Percentiles rank a stretch among this genome's conserved stretches.
These are phyloP conservation scores for Epistrophe eligans DNA, from an alignment of 2,888 invertebrate species.

Conservation along the genomic window DNA sequence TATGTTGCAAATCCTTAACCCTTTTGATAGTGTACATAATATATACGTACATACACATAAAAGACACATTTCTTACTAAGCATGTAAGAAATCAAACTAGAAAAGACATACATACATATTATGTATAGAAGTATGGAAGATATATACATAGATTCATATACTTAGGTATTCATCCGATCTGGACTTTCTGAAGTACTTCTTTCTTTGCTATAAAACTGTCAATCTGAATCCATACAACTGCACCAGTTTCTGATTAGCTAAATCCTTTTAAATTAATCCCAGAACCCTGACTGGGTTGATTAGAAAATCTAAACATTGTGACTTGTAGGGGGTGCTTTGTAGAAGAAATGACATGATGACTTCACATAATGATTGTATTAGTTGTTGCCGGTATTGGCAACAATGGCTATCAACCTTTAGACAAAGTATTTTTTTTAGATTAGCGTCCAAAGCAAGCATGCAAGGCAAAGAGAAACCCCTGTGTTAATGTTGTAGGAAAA, in stretches of 20 bases:
- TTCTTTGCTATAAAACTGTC: slow-evolving; percentile 60
- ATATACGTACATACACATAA: not conserved
- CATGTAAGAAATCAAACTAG: slow-evolving; percentile 49
- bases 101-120: too few relatives aligned
- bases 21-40: not conserved
- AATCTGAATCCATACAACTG: slow-evolving; percentile 71
- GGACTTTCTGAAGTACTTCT: slow-evolving; percentile 47
- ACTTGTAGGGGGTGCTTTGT: slow-evolving; percentile 51
- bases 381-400: slow-evolving; percentile 14
- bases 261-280: slow-evolving; percentile 71
- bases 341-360: slow-evolving; percentile 51
- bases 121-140: too few relatives aligned
- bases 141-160: not conserved
- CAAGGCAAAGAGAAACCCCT: slow-evolving; percentile 15
- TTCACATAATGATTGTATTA: slow-evolving; percentile 39
- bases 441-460: slow-evolving; percentile 6
- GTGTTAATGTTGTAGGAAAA: slow-evolving; percentile 3
- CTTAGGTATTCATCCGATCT: slow-evolving; percentile 12
- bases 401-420: slow-evolving; percentile 52
- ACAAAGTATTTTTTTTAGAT: slow-evolving; percentile 15
- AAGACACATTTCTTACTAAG: slow-evolving; percentile 1
- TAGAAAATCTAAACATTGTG: slow-evolving; percentile 74
- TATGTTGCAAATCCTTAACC: slow-evolving; percentile 27
- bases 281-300: slow-evolving; percentile 69
- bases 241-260: slow-evolving; percentile 73